Evolutionary conservation across 2,113 vertebrate species (phyloP).

Genomic region (Okapia johnstoni): DNA sequence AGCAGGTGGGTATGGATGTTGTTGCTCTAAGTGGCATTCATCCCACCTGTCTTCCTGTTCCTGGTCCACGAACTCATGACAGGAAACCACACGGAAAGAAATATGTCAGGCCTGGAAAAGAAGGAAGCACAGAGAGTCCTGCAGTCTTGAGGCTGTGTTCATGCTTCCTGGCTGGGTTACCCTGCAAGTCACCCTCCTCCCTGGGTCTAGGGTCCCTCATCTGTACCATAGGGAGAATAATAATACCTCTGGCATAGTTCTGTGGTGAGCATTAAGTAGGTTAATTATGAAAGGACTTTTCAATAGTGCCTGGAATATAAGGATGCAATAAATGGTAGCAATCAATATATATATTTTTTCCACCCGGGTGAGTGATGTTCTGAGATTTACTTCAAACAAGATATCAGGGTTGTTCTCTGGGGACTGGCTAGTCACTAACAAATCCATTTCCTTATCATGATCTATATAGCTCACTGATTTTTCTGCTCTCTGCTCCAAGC

Average conservation of each 20-base stretch:
- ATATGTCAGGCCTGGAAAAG: background rate
- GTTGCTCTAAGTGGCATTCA: background rate
- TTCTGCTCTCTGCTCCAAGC: conserved; percentile 43
- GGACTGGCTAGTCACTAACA: conserved; percentile 4
- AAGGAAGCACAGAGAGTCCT: background rate
- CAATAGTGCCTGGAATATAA: background rate
- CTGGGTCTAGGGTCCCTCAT: background rate
- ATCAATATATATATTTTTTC: background rate
- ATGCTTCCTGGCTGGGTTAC: background rate
- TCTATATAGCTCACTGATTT: conserved; percentile 44
- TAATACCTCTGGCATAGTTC: background rate
- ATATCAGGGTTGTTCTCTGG: background rate
- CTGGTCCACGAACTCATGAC: background rate
- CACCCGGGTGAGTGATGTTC: conserved; percentile 30
- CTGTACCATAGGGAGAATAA: background rate
- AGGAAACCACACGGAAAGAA: background rate
- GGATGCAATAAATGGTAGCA: background rate
- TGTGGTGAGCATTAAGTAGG: background rate
- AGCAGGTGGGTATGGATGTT: background rate
- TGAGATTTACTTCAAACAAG: conserved; percentile 50
- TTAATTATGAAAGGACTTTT: background rate
- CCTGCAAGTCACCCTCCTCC: background rate
- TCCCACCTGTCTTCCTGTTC: background rate
- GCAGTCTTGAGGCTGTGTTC: background rate
- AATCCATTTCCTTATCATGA: conserved; percentile 41